A percentile compares a stretch with the other conserved stretches of the same genome.
These are phyloP conservation scores for Basileuterus tristriatus DNA, from an alignment of 2,797 vertebrate genomes.

Conservation along the genomic window DNA sequence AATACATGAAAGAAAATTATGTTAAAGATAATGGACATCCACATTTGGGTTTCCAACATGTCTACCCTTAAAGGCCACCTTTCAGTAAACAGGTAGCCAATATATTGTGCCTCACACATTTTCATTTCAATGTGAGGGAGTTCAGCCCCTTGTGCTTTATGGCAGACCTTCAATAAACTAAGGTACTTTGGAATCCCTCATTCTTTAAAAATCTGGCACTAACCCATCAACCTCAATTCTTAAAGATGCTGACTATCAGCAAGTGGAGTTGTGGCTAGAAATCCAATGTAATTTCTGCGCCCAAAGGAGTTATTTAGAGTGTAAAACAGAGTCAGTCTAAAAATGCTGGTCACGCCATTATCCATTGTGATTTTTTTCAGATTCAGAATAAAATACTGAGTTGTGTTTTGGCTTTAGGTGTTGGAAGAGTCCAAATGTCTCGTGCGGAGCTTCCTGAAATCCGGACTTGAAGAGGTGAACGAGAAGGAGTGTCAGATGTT, in stretches of 20 bases:
- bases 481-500: slow-evolving; percentile 96
- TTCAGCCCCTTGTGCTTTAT: neutral
- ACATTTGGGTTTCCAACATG: neutral
- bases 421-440: slow-evolving; percentile 96
- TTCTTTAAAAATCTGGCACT: neutral
- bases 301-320: neutral
- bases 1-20: neutral
- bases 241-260: neutral
- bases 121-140: neutral
- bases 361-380: neutral
- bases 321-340: neutral
- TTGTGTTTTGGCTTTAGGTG: slow-evolving; percentile 77
- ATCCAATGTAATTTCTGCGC: neutral
- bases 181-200: neutral
- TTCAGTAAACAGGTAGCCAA: neutral
- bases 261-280: neutral
- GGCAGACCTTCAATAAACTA: neutral
- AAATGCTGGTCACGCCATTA: neutral
- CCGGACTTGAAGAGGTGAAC: slow-evolving; percentile 92
- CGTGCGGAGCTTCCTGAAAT: slow-evolving; percentile 89
- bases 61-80: neutral
- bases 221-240: neutral
- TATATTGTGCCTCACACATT: neutral
- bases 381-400: neutral
- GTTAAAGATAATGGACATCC: neutral